A percentile compares a stretch with the other conserved stretches of the same genome.
phyloP scores from a whole-genome alignment of 2,888 invertebrate species.

The Philaethria dido region DNA sequence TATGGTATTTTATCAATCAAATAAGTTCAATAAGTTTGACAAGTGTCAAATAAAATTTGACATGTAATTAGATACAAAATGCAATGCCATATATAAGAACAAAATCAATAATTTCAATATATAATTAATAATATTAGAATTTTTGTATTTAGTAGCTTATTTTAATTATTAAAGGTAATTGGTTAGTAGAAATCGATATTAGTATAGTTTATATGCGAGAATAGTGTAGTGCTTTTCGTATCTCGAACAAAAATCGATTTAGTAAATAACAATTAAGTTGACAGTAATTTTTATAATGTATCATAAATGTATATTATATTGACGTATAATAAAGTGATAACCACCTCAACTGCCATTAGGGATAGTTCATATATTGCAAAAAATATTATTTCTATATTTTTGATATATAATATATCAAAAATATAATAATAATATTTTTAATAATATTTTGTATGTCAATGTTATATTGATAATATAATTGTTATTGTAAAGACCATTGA shows the following conservation, averaged over 20 bases:
- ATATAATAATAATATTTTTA: not conserved
- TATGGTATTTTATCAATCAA: not conserved
- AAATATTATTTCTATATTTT: not conserved
- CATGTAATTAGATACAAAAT: not conserved
- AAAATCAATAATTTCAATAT: not conserved
- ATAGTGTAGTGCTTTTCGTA: not conserved
- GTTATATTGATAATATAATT: not conserved
- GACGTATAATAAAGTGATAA: not conserved
- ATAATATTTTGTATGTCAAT: not conserved
- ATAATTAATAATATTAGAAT: not conserved
- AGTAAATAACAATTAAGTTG: not conserved
- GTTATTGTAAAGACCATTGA: not conserved
- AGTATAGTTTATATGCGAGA: not conserved
- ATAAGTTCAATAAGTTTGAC: not conserved
- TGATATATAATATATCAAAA: too few relatives aligned
- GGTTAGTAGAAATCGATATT: not conserved
- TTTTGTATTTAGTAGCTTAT: not conserved
- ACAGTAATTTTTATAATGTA: not conserved
- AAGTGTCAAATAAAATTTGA: slow-evolving; percentile 15
- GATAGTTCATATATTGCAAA: not conserved
- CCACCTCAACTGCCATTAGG: slow-evolving; percentile 9
- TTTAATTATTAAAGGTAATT: not conserved
- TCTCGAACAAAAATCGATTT: slow-evolving; percentile 1
- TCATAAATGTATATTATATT: not conserved
- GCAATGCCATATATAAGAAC: not conserved